Base-by-base conservation (phyloP, 2,113 vertebrate species). In the Cathartes aura region DNA sequence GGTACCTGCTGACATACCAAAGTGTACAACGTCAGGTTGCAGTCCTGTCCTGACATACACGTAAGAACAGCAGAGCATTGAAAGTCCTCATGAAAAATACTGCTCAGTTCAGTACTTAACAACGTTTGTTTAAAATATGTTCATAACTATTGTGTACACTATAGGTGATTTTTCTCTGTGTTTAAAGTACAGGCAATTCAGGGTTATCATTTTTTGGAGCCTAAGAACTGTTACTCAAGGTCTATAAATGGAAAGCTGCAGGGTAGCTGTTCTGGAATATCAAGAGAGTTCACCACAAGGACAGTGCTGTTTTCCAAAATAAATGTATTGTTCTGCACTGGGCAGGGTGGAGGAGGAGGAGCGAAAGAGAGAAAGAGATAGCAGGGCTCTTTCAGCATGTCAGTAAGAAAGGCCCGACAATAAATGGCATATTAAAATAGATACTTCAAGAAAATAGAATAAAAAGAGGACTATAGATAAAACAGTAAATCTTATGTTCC, bases 321-420 rank as follows among this genome's bases (percentile, higher is more conserved):
- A 76, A 72, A 66, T 45, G 27, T 20, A 40, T 50, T 79, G 12
- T 30, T 68, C 53, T 79, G 15, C 23, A 66, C 50, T 15, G 17
- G 12, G 8, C 0, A 0, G 8, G 11, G 70, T 29, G 30, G 22
- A 58, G 23, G 4, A 14, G 45, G 23, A 16, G 32, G 20, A 42
- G 14, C 50, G 26, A 64, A 32, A 67, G 52, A 66, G 42, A 58
- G 52, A 53, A 8, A 40, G 38, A 38, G 36, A 75, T 50, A 13
- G 15, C 27, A 66, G 29, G 4, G 23, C 9, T 60, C n/a, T 60
- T 76, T 89, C 58, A 50, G 17, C 4, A 7, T 43, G 24, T 76
- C 58, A 24, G 26, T 42, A 43, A 66, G 38, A 74, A 85, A 71
- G 32, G 19, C 9, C 12, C 3, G 5, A 36, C 20, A 81, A 59